Conservation (phyloP, 2,888 invertebrate species). For the Notodonta ziczac region DNA sequence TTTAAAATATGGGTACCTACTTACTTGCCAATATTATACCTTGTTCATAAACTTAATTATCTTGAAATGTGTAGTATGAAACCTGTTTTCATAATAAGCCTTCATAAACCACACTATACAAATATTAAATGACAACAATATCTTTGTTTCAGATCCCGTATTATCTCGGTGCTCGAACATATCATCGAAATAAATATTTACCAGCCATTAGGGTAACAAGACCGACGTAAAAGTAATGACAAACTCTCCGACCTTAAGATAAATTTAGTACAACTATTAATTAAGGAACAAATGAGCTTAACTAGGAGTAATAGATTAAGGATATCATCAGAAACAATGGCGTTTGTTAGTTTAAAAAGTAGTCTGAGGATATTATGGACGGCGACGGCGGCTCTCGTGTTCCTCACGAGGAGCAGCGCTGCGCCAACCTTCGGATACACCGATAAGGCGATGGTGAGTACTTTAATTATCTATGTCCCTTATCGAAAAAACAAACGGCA, state of each 20-base stretch:
- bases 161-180: conserved; percentile 52
- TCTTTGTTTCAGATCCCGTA: conserved; percentile 69
- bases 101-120: too few species aligned
- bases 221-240: conserved; percentile 59
- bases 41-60: background rate
- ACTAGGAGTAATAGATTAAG: conserved; percentile 46
- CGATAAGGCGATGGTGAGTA: conserved; percentile 77
- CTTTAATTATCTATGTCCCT: background rate
- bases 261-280: conserved; percentile 59
- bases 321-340: conserved; percentile 61
- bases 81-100: too few species aligned
- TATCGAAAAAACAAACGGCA: background rate
- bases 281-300: conserved; percentile 65
- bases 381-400: conserved; percentile 57
- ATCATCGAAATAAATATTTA: conserved; percentile 55
- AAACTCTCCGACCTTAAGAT: conserved; percentile 56
- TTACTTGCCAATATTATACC: too few species aligned
- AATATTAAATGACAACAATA: background rate
- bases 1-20: too few species aligned
- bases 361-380: conserved; percentile 70
- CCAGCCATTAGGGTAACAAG: conserved; percentile 52
- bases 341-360: conserved; percentile 61
- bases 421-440: conserved; percentile 74
- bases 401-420: conserved; percentile 68
- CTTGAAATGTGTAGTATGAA: too few species aligned